phyloP scores from a whole-genome alignment of 2,113 vertebrate genomes.

The Corydoras sp. region DNA sequence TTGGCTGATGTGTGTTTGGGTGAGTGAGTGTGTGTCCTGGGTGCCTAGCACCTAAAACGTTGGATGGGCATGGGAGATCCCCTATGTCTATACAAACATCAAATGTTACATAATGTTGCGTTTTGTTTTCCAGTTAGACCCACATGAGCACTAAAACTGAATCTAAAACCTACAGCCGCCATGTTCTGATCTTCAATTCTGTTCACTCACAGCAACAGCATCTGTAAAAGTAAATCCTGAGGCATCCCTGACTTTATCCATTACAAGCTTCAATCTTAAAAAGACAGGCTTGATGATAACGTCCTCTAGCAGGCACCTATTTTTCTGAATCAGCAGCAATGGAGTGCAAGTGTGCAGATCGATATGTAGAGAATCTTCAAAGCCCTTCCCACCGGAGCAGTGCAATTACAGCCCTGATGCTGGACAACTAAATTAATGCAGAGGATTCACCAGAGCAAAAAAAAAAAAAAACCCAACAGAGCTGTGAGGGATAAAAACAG shows the following conservation, averaged over 20 bases:
- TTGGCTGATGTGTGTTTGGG: too few species aligned
- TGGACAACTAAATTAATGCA: conserved; percentile 53
- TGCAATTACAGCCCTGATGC: conserved; percentile 53
- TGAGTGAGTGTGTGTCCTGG: too few species aligned
- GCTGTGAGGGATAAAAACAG: background rate
- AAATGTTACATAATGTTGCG: too few species aligned
- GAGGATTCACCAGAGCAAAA: conserved; percentile 35
- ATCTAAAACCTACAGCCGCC: background rate
- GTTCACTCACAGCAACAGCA: background rate
- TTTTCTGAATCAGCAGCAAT: conserved; percentile 47
- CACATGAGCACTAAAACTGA: background rate
- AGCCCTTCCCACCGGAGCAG: conserved; percentile 41
- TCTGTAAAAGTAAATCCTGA: background rate
- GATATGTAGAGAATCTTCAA: conserved; percentile 52
- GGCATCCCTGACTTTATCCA: conserved; percentile 1
- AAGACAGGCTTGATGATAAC: conserved; percentile 27
- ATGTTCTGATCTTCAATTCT: background rate
- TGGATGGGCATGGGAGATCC: too few species aligned
- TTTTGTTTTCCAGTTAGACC: too few species aligned
- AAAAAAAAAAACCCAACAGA: conserved; percentile 21
- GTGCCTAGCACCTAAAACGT: too few species aligned
- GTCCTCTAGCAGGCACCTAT: conserved; percentile 24
- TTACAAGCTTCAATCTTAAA: conserved; percentile 20
- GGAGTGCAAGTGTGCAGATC: conserved; percentile 44
- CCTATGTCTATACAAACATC: too few species aligned